Percentiles rank a stretch among this genome's conserved stretches.
Evolutionary conservation across 2,797 vertebrate species (phyloP).

Genomic region (Takifugu rubripes): DNA sequence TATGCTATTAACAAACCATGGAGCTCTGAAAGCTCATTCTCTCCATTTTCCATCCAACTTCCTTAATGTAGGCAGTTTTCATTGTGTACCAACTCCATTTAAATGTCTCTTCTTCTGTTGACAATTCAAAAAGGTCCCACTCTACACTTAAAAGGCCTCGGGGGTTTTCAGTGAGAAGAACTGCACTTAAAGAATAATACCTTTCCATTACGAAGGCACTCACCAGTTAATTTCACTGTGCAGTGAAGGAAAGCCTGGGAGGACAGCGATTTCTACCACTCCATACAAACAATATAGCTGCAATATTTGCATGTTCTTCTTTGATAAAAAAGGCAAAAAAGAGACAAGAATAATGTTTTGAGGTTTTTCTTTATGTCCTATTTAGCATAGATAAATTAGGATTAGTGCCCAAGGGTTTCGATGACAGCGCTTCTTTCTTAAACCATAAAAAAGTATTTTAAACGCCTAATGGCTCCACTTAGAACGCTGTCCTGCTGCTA

Average conservation of each 20-base stretch:
- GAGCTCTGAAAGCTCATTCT: constrained; percentile 24
- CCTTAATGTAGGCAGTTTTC: constrained; percentile 41
- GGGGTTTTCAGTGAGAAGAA: constrained; percentile 49
- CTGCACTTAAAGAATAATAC: constrained; percentile 72
- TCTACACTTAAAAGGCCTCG: constrained; percentile 52
- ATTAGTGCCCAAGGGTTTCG: constrained; percentile 52
- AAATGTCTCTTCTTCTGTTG: constrained; percentile 56
- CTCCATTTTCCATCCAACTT: constrained; percentile 7
- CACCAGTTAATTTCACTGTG: constrained; percentile 56
- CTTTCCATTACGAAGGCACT: constrained; percentile 68
- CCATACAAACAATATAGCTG: constrained; percentile 13
- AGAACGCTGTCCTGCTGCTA: constrained; percentile 43
- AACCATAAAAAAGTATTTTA: constrained; percentile 71
- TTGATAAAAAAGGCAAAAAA: constrained; percentile 4
- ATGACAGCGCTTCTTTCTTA: constrained; percentile 52
- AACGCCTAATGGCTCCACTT: constrained; percentile 62
- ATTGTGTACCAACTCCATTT: constrained; percentile 48
- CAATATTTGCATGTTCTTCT: constrained; percentile 7
- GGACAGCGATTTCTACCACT: constrained; percentile 40
- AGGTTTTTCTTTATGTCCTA: constrained; percentile 47
- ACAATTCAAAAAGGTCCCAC: constrained; percentile 43
- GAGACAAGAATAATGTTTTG: constrained; percentile 10
- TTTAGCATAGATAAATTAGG: constrained; percentile 55
- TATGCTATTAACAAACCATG: constrained; percentile 36
- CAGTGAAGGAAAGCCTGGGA: constrained; percentile 38